These are phyloP conservation scores for Coptotermes formosanus DNA, from an alignment of 1,140 invertebrate genomes.

Conservation along the genomic window DNA sequence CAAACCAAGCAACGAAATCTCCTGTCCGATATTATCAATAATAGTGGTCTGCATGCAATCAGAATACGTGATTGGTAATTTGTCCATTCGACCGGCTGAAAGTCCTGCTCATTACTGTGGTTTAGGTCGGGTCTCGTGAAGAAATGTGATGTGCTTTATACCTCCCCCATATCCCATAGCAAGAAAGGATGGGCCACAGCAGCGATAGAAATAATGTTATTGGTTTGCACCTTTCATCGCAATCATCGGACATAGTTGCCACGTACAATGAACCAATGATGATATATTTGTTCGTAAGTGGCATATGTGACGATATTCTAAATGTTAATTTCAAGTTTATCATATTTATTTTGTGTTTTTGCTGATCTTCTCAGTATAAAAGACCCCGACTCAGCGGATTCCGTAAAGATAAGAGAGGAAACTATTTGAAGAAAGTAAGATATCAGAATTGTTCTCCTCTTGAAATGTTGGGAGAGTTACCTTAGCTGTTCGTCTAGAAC, in stretches of 20 bases:
- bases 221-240: not conserved
- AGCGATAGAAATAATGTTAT: not conserved
- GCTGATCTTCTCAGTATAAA: too few relatives aligned
- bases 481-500: too few relatives aligned
- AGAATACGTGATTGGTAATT: slow-evolving; percentile 9
- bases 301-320: not conserved
- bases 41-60: not conserved
- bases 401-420: too few relatives aligned
- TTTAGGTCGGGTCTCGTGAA: not conserved
- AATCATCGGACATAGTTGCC: not conserved
- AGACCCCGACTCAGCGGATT: too few relatives aligned
- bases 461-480: too few relatives aligned
- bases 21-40: not conserved
- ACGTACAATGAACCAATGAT: not conserved
- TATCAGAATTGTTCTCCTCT: too few relatives aligned
- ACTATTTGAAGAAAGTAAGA: too few relatives aligned
- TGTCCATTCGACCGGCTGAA: not conserved
- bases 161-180: not conserved
- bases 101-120: not conserved
- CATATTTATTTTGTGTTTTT: not conserved
- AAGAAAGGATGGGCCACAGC: not conserved
- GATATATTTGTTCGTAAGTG: not conserved
- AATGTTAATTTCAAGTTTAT: not conserved
- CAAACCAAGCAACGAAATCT: not conserved
- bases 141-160: not conserved